These are phyloP conservation scores for Megalurothrips usitatus DNA, from an alignment of 2,888 invertebrate genomes.

Conservation along the genomic window DNA sequence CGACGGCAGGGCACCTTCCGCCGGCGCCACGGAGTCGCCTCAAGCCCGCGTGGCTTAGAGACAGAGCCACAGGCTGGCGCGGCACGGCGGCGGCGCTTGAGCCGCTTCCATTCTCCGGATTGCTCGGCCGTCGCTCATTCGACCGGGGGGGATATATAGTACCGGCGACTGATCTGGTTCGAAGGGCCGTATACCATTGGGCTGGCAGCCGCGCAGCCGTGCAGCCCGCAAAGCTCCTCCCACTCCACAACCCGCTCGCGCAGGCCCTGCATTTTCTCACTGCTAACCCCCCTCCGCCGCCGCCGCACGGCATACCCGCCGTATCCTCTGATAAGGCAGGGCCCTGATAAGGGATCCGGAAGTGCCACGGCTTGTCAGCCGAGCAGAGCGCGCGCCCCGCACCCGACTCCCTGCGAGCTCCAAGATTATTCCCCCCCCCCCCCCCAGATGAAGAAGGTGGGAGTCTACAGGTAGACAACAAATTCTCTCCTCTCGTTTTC, in stretches of 20 bases:
- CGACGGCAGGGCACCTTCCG: too few species aligned
- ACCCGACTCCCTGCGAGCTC: too few species aligned
- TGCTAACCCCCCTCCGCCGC: neutral
- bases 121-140: slow-evolving; percentile 5
- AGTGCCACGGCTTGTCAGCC: neutral
- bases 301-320: neutral
- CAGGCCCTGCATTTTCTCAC: neutral
- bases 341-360: neutral
- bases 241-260: neutral
- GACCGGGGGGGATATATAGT: neutral
- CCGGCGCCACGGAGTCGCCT: neutral
- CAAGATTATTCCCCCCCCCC: too few species aligned
- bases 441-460: too few species aligned
- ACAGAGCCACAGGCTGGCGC: neutral
- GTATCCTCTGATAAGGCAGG: neutral
- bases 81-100: neutral
- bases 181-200: slow-evolving; percentile 1
- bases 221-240: neutral
- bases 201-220: neutral
- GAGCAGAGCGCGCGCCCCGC: neutral
- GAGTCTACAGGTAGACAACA: too few species aligned
- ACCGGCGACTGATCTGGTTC: neutral
- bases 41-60: neutral
- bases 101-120: neutral
- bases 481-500: neutral